A percentile compares a stretch with the other conserved stretches of the same genome.
These are phyloP conservation scores for Heterocephalus glaber DNA, from an alignment of 2,113 vertebrate genomes.

Conservation along the genomic window DNA sequence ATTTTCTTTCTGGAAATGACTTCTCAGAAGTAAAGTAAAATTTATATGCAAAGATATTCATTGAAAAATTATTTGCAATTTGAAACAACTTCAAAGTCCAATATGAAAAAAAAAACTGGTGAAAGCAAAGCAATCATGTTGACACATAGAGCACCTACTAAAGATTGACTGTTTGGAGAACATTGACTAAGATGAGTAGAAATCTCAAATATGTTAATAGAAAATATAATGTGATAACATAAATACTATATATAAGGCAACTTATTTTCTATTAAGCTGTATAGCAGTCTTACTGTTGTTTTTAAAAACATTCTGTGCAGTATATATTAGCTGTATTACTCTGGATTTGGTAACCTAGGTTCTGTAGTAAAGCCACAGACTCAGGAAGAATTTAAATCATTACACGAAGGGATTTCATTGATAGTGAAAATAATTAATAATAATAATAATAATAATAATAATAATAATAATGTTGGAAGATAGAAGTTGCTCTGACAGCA, in stretches of 20 bases:
- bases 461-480: neutral
- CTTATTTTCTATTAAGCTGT: neutral
- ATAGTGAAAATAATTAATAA: neutral
- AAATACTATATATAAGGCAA: neutral
- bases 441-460: neutral
- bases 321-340: neutral
- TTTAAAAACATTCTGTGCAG: neutral
- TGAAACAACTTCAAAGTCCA: neutral
- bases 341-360: neutral
- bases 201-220: neutral
- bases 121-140: neutral
- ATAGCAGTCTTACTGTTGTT: neutral
- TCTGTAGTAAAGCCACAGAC: neutral
- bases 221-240: neutral
- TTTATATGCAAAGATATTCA: neutral
- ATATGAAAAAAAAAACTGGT: neutral
- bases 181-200: neutral
- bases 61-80: slow-evolving; percentile 19
- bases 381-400: neutral
- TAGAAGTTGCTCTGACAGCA: neutral
- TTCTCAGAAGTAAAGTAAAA: neutral
- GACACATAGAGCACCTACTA: neutral
- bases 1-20: neutral
- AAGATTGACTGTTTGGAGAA: neutral
- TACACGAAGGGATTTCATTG: neutral